Conservation (phyloP, 92 coral and sea anemone species). For the Anthopleura xanthogrammica region DNA sequence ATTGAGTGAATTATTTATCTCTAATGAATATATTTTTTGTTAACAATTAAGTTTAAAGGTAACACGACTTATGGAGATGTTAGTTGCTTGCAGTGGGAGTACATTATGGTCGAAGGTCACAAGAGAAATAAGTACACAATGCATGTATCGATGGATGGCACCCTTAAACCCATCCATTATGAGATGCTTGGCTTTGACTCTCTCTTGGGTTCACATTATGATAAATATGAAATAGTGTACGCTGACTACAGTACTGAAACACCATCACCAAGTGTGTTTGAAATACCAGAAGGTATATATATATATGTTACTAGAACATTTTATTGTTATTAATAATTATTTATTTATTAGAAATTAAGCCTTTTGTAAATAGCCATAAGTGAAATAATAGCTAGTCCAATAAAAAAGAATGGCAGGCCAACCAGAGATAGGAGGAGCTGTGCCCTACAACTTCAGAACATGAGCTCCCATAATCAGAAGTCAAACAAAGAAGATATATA, state of each 20-base stretch:
- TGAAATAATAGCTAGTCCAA: too few species aligned
- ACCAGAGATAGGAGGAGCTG: too few species aligned
- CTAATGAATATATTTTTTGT: not conserved
- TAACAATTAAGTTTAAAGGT: slow-evolving; percentile 58
- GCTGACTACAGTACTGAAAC: slow-evolving; percentile 36
- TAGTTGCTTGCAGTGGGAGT: slow-evolving; percentile 67
- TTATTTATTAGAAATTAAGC: too few species aligned
- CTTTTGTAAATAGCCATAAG: too few species aligned
- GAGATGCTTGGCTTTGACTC: slow-evolving; percentile 93
- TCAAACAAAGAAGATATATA: too few species aligned
- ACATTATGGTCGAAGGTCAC: slow-evolving; percentile 47
- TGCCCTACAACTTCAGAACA: too few species aligned
- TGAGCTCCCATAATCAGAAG: too few species aligned
- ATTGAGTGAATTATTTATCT: too few species aligned
- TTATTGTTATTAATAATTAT: too few species aligned
- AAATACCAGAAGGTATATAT: slow-evolving; percentile 65
- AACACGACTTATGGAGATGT: slow-evolving; percentile 31
- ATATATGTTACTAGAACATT: too few species aligned
- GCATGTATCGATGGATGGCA: slow-evolving; percentile 35
- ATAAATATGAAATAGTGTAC: slow-evolving; percentile 81
- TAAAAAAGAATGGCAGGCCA: too few species aligned
- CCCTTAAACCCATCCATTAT: slow-evolving; percentile 69
- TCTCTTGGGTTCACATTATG: slow-evolving; percentile 91
- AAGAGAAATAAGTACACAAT: slow-evolving; percentile 80
- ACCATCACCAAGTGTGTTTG: slow-evolving; percentile 64